phyloP scores from a whole-genome alignment of 30 jellyfish, hydroid and myxozoan genomes.

The Rhopilema esculentum region DNA sequence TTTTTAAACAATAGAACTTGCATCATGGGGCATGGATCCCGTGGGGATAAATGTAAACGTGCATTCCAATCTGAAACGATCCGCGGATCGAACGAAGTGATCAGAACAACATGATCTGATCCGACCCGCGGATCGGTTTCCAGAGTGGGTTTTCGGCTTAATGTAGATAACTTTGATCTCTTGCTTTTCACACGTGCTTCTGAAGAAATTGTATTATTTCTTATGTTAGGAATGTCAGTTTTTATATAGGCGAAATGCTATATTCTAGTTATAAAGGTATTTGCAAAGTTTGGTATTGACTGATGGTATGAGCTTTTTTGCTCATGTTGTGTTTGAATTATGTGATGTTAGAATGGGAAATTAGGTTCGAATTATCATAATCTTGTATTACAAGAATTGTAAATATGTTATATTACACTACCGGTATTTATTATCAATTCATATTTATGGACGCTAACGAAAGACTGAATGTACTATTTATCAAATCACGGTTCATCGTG shows the following conservation, averaged over 20 bases:
- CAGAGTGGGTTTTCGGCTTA: no score
- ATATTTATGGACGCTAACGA: conserved; percentile 27
- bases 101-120: no score
- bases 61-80: no score
- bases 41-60: no score
- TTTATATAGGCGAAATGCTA: not conserved
- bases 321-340: not conserved
- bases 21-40: no score
- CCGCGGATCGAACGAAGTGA: no score
- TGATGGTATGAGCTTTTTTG: not conserved
- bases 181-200: not conserved
- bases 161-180: not conserved
- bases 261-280: not conserved
- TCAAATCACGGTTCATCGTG: not conserved
- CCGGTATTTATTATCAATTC: conserved; percentile 41
- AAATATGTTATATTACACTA: conserved; percentile 15
- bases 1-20: no score
- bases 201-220: not conserved
- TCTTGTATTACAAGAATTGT: conserved; percentile 52
- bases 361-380: not conserved
- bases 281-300: not conserved
- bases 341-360: not conserved
- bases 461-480: not conserved
- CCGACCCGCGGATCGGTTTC: no score
- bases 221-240: not conserved